These are phyloP conservation scores for Orthonyx spaldingii DNA, from an alignment of 2,113 vertebrate genomes.

Conservation along the genomic window DNA sequence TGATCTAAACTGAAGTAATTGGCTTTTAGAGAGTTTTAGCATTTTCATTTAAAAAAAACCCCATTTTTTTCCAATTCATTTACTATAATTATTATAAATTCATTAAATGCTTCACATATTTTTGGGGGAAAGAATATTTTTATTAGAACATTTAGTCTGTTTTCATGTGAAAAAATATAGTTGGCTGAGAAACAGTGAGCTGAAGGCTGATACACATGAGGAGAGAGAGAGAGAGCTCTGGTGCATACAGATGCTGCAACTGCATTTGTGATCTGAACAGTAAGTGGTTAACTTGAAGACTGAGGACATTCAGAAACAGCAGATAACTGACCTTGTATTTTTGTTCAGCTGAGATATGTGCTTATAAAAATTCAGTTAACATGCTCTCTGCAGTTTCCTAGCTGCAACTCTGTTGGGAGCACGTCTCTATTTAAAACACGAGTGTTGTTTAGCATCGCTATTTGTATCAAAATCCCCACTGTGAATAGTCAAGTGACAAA, in stretches of 20 bases:
- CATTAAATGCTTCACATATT: not conserved
- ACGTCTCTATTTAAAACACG: constrained; percentile 32
- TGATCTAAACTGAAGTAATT: not conserved
- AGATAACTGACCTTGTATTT: constrained; percentile 46
- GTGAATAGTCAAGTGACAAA: constrained; percentile 53
- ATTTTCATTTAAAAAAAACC: not conserved
- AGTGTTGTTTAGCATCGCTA: constrained; percentile 10
- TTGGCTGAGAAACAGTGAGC: not conserved
- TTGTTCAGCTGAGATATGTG: constrained; percentile 28
- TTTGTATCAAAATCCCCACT: constrained; percentile 46
- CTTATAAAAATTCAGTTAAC: constrained; percentile 54
- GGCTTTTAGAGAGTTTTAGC: not conserved
- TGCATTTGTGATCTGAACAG: not conserved
- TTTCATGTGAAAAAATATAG: not conserved
- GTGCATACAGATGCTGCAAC: not conserved
- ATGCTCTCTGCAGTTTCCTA: constrained; percentile 19
- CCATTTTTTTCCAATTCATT: not conserved
- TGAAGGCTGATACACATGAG: not conserved
- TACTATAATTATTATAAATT: not conserved
- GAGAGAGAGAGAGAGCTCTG: not conserved
- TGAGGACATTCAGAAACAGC: constrained; percentile 11
- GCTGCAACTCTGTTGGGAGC: constrained; percentile 33
- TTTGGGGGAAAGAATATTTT: not conserved
- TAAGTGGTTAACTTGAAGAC: constrained; percentile 22
- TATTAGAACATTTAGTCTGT: not conserved